Base-by-base conservation (phyloP, 2,888 invertebrate genomes). In the Hololepta plana region DNA sequence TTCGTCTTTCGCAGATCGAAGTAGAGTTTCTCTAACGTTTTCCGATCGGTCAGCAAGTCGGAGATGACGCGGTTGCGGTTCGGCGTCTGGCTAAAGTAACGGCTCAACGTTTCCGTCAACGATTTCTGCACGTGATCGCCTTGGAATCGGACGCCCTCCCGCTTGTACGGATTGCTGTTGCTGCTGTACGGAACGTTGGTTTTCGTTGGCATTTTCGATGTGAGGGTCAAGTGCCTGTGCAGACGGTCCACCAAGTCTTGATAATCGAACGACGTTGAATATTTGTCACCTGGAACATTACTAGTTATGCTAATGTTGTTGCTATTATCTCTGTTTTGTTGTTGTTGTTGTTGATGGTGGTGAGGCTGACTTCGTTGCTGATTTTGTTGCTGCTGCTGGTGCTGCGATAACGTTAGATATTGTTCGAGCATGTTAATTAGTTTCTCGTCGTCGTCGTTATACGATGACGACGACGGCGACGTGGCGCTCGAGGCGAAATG, bases 1-100 rank as follows among this genome's bases (percentile, higher is more conserved):
- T 72, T 66, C 13, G 75, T 64, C 42, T 73, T 71, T 35, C 75
- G 60, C 37, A 76, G 56, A 42, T 76, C 75, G 45, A 74, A 72
- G 44, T 76, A 75, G 15, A 76, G 55, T 47, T 67, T 73, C 48
- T 75, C 77, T 27, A 82, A 55, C 13, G 76, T 59, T 42, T 68
- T 72, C 39, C 77, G 63, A 47, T 82, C 73, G 6, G 73, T 73
- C 27, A 81, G 53, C 26, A 81, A 59, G 41, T 74, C 72, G 27
- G 72, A 71, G 38, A 79, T 72, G 30, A 77, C 69, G 47, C 63
- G 64, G 35, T 77, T 71, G 30, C 72, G 60, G 41, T 67, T 72
- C 0, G 66, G 57, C 8, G 68, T 64, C 37, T 70, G 65, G 35
- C 67, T 60, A 45, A 71, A 75, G 43, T 75, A 72, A 34, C 74